A percentile compares a stretch with the other conserved stretches of the same genome.
These are phyloP conservation scores for Coturnix japonica DNA, from an alignment of 2,113 vertebrate genomes.

Conservation along the genomic window DNA sequence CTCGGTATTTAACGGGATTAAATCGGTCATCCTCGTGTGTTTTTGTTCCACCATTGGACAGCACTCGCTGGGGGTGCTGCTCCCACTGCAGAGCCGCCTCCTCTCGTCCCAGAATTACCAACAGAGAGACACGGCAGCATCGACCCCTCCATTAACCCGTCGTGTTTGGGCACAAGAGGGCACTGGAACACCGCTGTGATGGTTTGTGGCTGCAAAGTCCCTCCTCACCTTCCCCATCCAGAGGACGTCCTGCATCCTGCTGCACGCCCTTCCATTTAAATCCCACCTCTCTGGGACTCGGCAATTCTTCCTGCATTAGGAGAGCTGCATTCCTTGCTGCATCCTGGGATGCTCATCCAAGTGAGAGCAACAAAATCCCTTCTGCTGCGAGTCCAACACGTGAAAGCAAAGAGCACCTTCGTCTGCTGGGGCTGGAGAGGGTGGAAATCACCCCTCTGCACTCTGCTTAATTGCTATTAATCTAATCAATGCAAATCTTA, in stretches of 20 bases:
- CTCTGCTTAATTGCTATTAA: conserved; percentile 28
- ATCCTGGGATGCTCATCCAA: too few species aligned
- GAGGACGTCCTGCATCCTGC: fast-evolving
- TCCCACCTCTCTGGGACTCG: fast-evolving
- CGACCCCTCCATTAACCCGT: neutral
- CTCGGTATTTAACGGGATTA: neutral
- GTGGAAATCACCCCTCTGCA: fast-evolving
- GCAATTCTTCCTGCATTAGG: fast-evolving
- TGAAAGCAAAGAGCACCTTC: neutral
- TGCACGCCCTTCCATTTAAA: fast-evolving
- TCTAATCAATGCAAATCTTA: conserved; percentile 40
- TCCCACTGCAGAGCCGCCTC: neutral
- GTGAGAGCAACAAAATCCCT: neutral
- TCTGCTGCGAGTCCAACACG: neutral
- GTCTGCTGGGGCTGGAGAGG: fast-evolving
- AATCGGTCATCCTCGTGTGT: neutral
- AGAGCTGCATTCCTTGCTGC: neutral
- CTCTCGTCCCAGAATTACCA: neutral
- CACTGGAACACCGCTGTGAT: neutral
- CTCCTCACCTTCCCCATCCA: neutral
- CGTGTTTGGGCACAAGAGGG: conserved; percentile 27
- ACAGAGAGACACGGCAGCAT: fast-evolving
- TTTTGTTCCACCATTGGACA: too few species aligned
- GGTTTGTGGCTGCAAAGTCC: fast-evolving
- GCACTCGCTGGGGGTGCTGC: neutral